Evolutionary conservation across 2,113 vertebrate species (phyloP).

Genomic region (Lichenostomus cassidix): DNA sequence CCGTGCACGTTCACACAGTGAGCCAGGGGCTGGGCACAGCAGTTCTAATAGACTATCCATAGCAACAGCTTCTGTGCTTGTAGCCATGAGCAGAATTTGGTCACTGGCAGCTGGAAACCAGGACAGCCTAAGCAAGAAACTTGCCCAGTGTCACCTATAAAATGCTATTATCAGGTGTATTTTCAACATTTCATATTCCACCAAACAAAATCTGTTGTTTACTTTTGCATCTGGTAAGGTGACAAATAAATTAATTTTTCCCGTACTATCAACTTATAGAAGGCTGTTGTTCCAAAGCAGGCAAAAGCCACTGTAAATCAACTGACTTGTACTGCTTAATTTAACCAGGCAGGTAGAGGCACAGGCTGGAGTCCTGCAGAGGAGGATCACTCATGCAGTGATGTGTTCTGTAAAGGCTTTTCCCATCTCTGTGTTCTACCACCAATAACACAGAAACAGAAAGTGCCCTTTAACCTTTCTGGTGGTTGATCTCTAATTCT

Average conservation of each 20-base stretch:
- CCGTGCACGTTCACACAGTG: rapidly evolving
- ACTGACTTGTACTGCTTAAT: not conserved
- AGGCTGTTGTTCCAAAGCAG: not conserved
- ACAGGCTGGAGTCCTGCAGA: not conserved
- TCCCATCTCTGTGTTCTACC: not conserved
- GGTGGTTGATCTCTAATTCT: not conserved
- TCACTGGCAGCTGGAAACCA: not conserved
- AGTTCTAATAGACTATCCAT: rapidly evolving
- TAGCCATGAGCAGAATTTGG: not conserved
- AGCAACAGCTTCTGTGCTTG: not conserved
- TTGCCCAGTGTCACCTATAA: not conserved
- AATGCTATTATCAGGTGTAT: not conserved
- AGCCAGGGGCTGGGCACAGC: not conserved
- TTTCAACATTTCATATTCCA: not conserved
- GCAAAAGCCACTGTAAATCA: not conserved
- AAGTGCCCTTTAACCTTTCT: not conserved
- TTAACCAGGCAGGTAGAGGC: not conserved
- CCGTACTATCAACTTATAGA: not conserved
- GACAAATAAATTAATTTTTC: not conserved
- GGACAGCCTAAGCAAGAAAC: not conserved
- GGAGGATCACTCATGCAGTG: not conserved
- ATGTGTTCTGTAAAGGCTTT: not conserved
- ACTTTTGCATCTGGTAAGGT: not conserved
- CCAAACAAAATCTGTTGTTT: not conserved
- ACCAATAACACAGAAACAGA: not conserved